phyloP scores from a whole-genome alignment of 2,113 vertebrate species.

The Brachionichthys hirsutus region DNA sequence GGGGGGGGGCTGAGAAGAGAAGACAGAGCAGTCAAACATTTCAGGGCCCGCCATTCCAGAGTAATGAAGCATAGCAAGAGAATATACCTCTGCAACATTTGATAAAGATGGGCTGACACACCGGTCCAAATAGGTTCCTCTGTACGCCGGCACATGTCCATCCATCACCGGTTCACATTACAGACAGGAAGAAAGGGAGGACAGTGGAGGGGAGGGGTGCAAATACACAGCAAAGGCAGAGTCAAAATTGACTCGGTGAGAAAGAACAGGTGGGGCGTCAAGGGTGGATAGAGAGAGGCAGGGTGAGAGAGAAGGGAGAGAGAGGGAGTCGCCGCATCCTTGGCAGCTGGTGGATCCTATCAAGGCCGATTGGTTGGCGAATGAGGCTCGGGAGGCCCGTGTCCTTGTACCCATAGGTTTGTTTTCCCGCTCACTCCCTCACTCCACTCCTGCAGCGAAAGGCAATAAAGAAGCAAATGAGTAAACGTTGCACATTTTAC shows the following conservation, averaged over 20 bases:
- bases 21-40: conserved; percentile 95
- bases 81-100: conserved; percentile 99
- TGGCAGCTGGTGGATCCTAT: conserved; percentile 87
- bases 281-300: conserved; percentile 46
- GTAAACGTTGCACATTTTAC: conserved; percentile 85
- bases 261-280: conserved; percentile 59
- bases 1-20: conserved; percentile 57
- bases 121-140: conserved; percentile 98
- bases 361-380: conserved; percentile 84
- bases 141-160: conserved; percentile 90
- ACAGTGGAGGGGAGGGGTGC: conserved; percentile 40
- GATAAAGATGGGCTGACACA: conserved; percentile 99
- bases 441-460: conserved; percentile 77
- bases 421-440: conserved; percentile 82
- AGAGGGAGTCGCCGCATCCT: conserved; percentile 75
- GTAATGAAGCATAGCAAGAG: conserved; percentile 98
- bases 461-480: conserved; percentile 76
- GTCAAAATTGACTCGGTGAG: conserved; percentile 68
- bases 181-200: conserved; percentile 62
- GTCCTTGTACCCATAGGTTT: conserved; percentile 84
- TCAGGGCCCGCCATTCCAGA: conserved; percentile 94
- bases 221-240: conserved; percentile 63
- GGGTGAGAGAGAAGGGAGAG: conserved; percentile 36
- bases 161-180: conserved; percentile 85
- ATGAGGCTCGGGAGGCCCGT: conserved; percentile 86